These are phyloP conservation scores for Eidolon dupreanum DNA, from an alignment of 2,797 vertebrate species.

Conservation along the genomic window DNA sequence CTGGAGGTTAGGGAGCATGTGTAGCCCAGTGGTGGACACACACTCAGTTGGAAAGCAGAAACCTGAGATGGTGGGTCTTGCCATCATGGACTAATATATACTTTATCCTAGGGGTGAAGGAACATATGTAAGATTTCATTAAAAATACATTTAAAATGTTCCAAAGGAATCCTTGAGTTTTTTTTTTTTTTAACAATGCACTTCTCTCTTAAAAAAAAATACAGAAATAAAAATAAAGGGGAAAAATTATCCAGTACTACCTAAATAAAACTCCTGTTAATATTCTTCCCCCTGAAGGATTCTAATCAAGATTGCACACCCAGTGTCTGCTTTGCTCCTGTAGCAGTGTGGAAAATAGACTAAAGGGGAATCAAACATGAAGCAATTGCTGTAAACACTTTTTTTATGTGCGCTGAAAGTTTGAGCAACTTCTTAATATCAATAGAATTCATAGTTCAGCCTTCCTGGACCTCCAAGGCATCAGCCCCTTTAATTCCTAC, in stretches of 20 bases:
- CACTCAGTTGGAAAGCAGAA: not conserved
- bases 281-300: not conserved
- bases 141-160: not conserved
- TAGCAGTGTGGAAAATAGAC: not conserved
- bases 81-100: not conserved
- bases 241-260: not conserved
- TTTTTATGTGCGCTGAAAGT: not conserved
- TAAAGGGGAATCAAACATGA: not conserved
- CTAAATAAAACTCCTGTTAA: not conserved
- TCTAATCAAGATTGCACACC: not conserved
- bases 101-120: not conserved
- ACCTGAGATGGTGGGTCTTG: not conserved
- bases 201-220: not conserved
- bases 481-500: not conserved
- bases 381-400: not conserved
- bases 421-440: not conserved
- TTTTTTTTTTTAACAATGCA: not conserved
- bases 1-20: no score
- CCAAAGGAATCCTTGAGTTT: not conserved
- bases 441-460: not conserved
- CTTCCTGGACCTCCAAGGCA: not conserved
- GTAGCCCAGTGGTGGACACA: not conserved
- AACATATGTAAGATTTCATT: not conserved
- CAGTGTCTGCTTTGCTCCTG: not conserved
- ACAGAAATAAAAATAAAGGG: not conserved